phyloP scores from a whole-genome alignment of 2,797 vertebrate genomes.

The Danio choprae region DNA sequence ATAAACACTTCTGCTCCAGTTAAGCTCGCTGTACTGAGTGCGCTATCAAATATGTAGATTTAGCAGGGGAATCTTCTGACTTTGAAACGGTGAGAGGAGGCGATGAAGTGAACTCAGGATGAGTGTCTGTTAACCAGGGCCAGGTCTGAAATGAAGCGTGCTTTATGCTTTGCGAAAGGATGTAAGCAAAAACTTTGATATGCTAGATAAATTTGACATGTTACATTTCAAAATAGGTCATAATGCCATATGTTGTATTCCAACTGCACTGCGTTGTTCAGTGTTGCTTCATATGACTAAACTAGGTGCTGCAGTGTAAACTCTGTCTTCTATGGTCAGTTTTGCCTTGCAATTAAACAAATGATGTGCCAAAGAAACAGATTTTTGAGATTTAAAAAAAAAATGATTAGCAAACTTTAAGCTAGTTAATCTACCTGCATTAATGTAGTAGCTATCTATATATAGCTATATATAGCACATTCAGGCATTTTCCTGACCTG shows the following conservation, averaged over 20 bases:
- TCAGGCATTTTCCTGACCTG: too few species aligned
- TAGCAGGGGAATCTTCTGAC: background rate
- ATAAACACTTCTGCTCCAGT: slow-evolving; percentile 9
- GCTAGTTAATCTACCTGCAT: too few species aligned
- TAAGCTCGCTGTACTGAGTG: slow-evolving; percentile 7
- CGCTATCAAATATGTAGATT: slow-evolving; percentile 34
- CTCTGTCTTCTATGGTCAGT: too few species aligned
- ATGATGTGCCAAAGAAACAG: too few species aligned
- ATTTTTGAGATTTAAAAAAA: too few species aligned
- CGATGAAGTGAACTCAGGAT: background rate
- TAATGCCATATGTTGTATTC: background rate
- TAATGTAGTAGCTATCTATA: too few species aligned
- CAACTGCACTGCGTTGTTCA: background rate
- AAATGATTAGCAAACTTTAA: too few species aligned
- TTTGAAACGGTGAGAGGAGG: background rate
- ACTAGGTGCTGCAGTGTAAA: background rate
- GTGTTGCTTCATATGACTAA: background rate
- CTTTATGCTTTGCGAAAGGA: background rate
- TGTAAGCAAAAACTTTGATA: background rate
- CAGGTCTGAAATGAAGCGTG: background rate
- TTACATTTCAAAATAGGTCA: slow-evolving; percentile 4
- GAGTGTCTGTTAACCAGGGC: background rate
- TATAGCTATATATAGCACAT: too few species aligned
- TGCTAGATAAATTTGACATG: background rate
- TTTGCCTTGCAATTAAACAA: too few species aligned